These are phyloP conservation scores for Melanotaenia boesemani DNA, from an alignment of 2,797 vertebrate species.

Conservation along the genomic window DNA sequence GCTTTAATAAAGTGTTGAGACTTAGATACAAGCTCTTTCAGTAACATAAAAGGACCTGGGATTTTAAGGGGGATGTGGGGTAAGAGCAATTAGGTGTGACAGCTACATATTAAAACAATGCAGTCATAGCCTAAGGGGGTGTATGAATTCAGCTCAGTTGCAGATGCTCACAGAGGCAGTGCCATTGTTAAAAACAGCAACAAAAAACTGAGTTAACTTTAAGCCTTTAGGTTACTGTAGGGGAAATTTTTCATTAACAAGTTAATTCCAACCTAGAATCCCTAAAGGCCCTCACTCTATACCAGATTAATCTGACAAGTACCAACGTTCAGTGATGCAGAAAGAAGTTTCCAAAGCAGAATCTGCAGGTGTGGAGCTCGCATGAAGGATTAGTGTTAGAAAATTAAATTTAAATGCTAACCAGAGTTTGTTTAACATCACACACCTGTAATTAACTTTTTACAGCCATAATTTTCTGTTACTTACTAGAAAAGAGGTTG, in stretches of 20 bases:
- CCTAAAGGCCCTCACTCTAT: not conserved
- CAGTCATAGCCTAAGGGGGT: not conserved
- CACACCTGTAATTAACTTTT: too few relatives aligned
- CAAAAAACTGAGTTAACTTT: not conserved
- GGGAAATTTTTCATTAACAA: conserved; percentile 7
- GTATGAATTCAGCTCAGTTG: conserved; percentile 8
- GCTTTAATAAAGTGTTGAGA: conserved; percentile 4
- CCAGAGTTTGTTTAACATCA: not conserved
- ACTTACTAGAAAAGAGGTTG: not conserved
- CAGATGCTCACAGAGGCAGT: conserved; percentile 7
- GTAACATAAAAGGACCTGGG: not conserved
- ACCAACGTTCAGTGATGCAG: not conserved
- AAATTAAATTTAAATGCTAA: not conserved
- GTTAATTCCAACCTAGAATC: not conserved
- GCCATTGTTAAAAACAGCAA: conserved; percentile 19
- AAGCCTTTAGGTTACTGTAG: not conserved
- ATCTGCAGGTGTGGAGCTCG: not conserved
- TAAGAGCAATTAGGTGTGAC: conserved; percentile 7
- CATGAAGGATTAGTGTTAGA: not conserved
- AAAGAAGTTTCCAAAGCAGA: not conserved
- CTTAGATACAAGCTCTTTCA: not conserved
- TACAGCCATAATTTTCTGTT: not conserved
- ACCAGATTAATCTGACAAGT: conserved; percentile 16
- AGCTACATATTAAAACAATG: conserved; percentile 22
- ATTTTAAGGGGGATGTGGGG: conserved; percentile 5